These are phyloP conservation scores for Chionomys nivalis DNA, from an alignment of 2,113 vertebrate genomes.

Conservation along the genomic window DNA sequence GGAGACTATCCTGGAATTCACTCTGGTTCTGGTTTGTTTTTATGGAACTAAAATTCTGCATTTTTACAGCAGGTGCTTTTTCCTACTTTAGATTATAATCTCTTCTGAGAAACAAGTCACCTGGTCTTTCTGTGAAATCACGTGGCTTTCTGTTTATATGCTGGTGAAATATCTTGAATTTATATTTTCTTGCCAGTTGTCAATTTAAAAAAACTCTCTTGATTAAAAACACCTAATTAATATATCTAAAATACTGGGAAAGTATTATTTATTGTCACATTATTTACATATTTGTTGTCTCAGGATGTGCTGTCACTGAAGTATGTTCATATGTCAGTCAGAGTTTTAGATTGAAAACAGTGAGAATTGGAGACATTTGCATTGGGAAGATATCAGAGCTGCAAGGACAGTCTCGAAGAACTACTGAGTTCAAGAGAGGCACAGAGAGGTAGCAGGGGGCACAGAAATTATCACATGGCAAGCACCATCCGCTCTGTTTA, in stretches of 20 bases:
- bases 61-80: not conserved
- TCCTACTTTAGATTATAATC: slow-evolving; percentile 59
- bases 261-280: not conserved
- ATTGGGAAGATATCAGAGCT: not conserved
- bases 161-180: slow-evolving; percentile 38
- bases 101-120: slow-evolving; percentile 63
- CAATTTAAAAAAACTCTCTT: not conserved
- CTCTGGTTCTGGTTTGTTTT: not conserved
- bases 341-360: not conserved
- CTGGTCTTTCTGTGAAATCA: slow-evolving; percentile 21
- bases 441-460: not conserved
- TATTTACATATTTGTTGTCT: not conserved
- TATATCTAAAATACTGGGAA: not conserved
- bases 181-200: slow-evolving; percentile 1
- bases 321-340: not conserved
- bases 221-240: not conserved
- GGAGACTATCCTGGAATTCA: no score
- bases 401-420: not conserved
- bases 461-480: not conserved
- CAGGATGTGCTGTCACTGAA: not conserved
- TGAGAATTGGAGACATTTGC: not conserved
- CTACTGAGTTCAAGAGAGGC: not conserved
- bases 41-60: not conserved
- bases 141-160: slow-evolving; percentile 52
- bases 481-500: not conserved